Evolutionary conservation across 2,113 vertebrate species (phyloP).

Genomic region (Butorides virescens): DNA sequence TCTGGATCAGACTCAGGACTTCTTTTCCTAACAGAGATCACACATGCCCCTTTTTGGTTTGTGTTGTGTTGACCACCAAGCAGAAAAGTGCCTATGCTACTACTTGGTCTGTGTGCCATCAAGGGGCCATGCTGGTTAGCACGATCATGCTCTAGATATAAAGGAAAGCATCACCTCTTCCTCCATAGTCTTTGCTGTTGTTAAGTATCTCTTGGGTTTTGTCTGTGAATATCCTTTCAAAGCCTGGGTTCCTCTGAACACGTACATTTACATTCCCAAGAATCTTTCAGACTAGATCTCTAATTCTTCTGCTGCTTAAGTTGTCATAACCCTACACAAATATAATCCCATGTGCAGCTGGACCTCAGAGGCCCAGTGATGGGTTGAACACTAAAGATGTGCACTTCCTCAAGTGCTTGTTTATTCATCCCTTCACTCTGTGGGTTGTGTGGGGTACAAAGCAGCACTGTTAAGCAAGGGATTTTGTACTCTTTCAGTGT

Average conservation of each 20-base stretch:
- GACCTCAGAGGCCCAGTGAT: background rate
- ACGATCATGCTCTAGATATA: background rate
- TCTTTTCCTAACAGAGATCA: background rate
- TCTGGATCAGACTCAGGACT: background rate
- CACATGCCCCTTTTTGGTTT: background rate
- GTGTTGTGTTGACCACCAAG: background rate
- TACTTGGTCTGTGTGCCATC: background rate
- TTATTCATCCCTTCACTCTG: background rate
- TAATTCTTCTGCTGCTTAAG: background rate
- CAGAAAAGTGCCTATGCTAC: background rate
- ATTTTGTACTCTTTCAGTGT: background rate
- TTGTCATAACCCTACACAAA: background rate
- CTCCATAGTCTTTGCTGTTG: background rate
- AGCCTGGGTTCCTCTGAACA: background rate
- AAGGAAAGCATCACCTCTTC: background rate
- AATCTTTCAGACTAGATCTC: background rate
- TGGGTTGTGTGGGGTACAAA: background rate
- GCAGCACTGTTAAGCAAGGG: background rate
- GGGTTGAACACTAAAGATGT: background rate
- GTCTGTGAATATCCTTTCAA: background rate
- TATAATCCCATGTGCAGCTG: background rate
- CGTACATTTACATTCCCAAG: background rate
- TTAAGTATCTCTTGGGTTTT: background rate
- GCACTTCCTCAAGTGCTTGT: background rate
- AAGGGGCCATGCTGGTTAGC: background rate